Evolutionary conservation across 2,797 vertebrate species (phyloP).

Genomic region (Margarornis squamiger): DNA sequence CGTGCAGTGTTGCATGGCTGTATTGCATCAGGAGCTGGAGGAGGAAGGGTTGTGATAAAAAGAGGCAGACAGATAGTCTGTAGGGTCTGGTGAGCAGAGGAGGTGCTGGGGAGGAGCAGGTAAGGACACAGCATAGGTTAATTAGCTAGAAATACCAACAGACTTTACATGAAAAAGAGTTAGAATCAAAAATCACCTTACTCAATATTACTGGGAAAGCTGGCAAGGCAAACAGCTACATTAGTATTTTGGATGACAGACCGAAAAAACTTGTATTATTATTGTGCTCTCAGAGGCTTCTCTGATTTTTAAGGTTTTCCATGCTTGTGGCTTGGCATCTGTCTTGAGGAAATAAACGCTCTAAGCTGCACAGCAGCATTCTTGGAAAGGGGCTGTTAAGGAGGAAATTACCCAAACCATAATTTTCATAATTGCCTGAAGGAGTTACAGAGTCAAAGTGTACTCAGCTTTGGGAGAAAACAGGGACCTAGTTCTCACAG

Average conservation of each 20-base stretch:
- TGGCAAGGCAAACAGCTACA: not conserved
- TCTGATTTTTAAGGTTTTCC: not conserved
- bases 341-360: not conserved
- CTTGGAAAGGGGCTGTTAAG: not conserved
- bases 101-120: not conserved
- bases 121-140: not conserved
- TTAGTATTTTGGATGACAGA: not conserved
- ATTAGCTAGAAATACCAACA: not conserved
- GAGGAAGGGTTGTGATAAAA: not conserved
- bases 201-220: not conserved
- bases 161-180: not conserved
- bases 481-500: not conserved
- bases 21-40: not conserved
- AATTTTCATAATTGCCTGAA: not conserved
- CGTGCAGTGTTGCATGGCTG: rapidly evolving
- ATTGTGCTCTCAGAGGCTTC: not conserved
- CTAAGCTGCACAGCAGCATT: not conserved
- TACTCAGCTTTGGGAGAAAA: not conserved
- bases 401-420: not conserved
- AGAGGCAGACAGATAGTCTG: not conserved
- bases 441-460: not conserved
- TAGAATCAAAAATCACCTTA: not conserved
- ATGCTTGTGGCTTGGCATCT: not conserved
- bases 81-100: not conserved
- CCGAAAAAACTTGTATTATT: not conserved